Base-by-base conservation (phyloP, 2,888 invertebrate species). In the Caradrina kadenii region DNA sequence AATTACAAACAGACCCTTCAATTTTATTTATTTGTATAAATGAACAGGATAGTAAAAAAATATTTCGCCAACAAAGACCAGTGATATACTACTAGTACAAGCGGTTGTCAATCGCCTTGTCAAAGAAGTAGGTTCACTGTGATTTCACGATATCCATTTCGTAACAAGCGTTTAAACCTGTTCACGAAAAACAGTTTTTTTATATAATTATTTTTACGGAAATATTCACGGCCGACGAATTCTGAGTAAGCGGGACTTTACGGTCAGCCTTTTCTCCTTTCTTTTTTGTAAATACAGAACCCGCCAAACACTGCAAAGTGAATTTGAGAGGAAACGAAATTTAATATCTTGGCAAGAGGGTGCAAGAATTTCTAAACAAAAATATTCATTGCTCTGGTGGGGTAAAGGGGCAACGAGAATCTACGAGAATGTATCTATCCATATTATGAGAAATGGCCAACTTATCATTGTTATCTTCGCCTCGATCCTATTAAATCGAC, bases 111-210 rank as follows among this genome's bases (percentile, higher is more conserved):
- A 54, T 67, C 69, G 60, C 72, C 70, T 80, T 76, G 71, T 68
- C 79, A 77, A 66, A 67, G 74, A 70, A 74, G 70, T 79, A 75
- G 76, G 77, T 76, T 69, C 68, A 62, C 68, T 85, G 82, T 87
- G 91, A 92, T 92, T 92, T 92, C 91, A 90, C 89, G 91, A 90
- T 87, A 88, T 63, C 82, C 81, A 90, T 92, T 93, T 91, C 86
- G 86, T 89, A 92, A 92, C 76, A 81, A 86, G 81, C 87, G 86
- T 87, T 86, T 66, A 76, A 83, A 78, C 75, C 73, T 81, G 87
- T 85, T 83, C 79, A 70, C 72, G 63, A 56, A 73, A 73, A 73
- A 69, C 53, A 64, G 64, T 80, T 76, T 69, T 79, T 81, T 63
- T 58, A 54, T 73, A 77, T 79, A n/a, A n/a, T 84, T 65, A 64